Base-by-base conservation (phyloP, 2,888 invertebrate species). In the Prostheceraeus crozeri region DNA sequence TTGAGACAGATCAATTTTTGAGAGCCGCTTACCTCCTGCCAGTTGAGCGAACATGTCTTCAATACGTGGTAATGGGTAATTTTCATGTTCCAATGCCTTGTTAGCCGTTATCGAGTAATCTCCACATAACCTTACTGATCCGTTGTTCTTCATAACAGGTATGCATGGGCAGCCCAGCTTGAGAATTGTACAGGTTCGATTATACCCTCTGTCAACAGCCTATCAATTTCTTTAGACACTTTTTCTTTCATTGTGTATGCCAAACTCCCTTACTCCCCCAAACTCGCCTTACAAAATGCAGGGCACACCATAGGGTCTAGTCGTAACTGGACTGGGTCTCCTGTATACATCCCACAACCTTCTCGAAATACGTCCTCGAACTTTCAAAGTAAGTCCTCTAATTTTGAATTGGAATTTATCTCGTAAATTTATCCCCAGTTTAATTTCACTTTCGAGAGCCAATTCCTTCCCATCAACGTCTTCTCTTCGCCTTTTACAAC, bases 1-100 rank as follows among this genome's bases (percentile, higher is more conserved):
- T 48, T 48, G 48, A 21, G 48, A 48, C 14, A 48, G 27, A 21
- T 48, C 48, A 6, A 48, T 11, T 14, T 48, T 48, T 48, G 23
- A 48, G 48, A 48, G 27, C n/a, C 6, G 8, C 14, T 48, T 48
- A 21, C 48, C 48, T 10, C 48, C 48, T 48, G 48, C 48, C 48
- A 48, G 23, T 14, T 48, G 23, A 28, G 27, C 48, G 25, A 48
- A 25, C 23, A 48, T 48, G 11, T 48, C 48, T 48, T 48, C 48
- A 11, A 48, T 25, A 10, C 23, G 14, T 48, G 23, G 48, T 10
- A 48, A 28, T 48, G 48, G 48, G 23, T 48, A 48, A 19, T 14
- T 48, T 11, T 21, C 25, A 8, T 25, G 48, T 21, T 48, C 27
- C 27, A 28, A 23, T 48, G 48, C 48, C 27, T 48, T 23, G 27